phyloP scores from a whole-genome alignment of 2,113 vertebrate species.

The Connochaetes taurinus region DNA sequence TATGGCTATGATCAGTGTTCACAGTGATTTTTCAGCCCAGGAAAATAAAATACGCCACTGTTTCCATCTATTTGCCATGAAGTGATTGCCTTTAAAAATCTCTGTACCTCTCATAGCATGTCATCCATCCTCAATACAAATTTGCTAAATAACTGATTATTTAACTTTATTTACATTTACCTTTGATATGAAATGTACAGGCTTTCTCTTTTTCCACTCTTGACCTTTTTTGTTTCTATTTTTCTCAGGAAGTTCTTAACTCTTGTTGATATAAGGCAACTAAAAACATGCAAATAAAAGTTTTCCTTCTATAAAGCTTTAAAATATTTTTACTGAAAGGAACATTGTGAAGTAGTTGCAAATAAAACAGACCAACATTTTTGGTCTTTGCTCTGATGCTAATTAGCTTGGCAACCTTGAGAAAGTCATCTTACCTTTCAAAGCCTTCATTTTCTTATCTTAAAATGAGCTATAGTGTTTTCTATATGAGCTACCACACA shows the following conservation, averaged over 20 bases:
- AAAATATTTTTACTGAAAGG: not conserved
- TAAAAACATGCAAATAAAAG: not conserved
- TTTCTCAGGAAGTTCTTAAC: not conserved
- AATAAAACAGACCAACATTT: not conserved
- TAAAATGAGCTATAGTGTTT: constrained; percentile 62
- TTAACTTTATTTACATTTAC: not conserved
- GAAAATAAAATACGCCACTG: not conserved
- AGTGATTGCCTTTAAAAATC: not conserved
- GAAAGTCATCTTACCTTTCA: constrained; percentile 52
- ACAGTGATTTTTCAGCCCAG: not conserved
- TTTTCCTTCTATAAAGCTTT: not conserved
- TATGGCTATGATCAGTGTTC: not conserved
- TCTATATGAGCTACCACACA: constrained; percentile 46
- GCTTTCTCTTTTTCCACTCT: not conserved
- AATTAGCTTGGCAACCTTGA: constrained; percentile 65
- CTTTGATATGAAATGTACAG: not conserved
- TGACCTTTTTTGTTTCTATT: not conserved
- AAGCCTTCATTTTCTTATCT: constrained; percentile 67
- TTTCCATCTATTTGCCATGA: not conserved
- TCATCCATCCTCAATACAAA: not conserved
- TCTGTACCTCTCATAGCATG: not conserved
- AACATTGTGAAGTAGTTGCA: not conserved
- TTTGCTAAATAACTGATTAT: not conserved
- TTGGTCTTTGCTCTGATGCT: constrained; percentile 6
- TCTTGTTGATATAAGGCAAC: not conserved